These are phyloP conservation scores for Gymnoscopelus microlampas DNA, from an alignment of 2,797 vertebrate species.

Conservation along the genomic window DNA sequence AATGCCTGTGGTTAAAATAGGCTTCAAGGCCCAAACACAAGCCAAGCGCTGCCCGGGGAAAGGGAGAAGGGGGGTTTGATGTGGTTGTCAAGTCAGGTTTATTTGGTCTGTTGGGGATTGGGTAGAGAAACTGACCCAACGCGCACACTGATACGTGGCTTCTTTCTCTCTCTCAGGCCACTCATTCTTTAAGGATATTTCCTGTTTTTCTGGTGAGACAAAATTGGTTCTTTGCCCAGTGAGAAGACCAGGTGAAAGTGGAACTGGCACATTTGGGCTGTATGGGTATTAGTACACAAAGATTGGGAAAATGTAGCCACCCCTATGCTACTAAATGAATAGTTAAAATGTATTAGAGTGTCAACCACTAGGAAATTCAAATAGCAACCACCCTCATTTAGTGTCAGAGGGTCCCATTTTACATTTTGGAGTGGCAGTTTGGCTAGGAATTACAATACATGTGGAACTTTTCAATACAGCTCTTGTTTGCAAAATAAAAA, in stretches of 20 bases:
- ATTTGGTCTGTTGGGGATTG: slow-evolving; percentile 72
- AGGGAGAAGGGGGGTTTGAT: slow-evolving; percentile 80
- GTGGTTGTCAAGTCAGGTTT: slow-evolving; percentile 94
- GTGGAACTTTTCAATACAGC: too few species aligned
- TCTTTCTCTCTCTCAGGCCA: not conserved
- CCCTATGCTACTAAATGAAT: not conserved
- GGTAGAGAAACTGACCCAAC: slow-evolving; percentile 77
- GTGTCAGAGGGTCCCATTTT: not conserved
- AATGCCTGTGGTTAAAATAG: slow-evolving; percentile 85
- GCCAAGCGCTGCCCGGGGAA: slow-evolving; percentile 66
- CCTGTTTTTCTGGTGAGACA: slow-evolving; percentile 18
- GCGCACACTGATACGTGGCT: slow-evolving; percentile 73
- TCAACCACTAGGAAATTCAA: not conserved
- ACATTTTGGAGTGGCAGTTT: not conserved
- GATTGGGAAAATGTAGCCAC: not conserved
- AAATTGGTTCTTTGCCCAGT: not conserved
- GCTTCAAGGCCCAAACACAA: slow-evolving; percentile 67
- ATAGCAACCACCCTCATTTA: not conserved
- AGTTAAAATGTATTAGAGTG: too few species aligned
- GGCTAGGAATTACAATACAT: too few species aligned
- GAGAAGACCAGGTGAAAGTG: not conserved
- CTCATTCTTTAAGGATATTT: slow-evolving; percentile 2
- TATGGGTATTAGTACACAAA: not conserved
- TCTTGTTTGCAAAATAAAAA: too few species aligned
- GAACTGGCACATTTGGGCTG: not conserved